These are phyloP conservation scores for Cydia fagiglandana DNA, from an alignment of 1,140 invertebrate species.

Conservation along the genomic window DNA sequence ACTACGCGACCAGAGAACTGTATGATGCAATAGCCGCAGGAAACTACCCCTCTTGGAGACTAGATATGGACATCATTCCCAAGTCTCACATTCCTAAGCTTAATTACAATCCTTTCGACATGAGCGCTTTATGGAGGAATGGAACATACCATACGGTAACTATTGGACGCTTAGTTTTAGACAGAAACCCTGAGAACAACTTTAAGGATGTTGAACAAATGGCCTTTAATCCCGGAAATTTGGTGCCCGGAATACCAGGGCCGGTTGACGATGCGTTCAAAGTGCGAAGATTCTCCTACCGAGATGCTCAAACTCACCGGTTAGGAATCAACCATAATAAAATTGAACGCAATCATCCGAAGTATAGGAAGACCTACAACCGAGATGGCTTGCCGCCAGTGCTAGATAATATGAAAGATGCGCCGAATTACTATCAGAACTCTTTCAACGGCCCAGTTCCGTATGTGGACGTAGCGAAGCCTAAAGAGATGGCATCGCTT, in stretches of 20 bases:
- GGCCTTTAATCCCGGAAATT: not conserved
- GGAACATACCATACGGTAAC: conserved; percentile 81
- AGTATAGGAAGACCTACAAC: conserved; percentile 80
- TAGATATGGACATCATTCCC: conserved; percentile 79
- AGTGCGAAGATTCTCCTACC: conserved; percentile 83
- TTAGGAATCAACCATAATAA: conserved; percentile 91
- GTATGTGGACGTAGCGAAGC: conserved; percentile 48
- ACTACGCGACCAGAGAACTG: conserved; percentile 85
- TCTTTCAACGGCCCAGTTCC: conserved; percentile 87
- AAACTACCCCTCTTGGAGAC: conserved; percentile 74
- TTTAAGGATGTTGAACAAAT: conserved; percentile 7
- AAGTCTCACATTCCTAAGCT: conserved; percentile 70
- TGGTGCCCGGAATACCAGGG: conserved; percentile 15
- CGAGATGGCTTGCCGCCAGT: conserved; percentile 87
- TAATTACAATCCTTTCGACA: conserved; percentile 81
- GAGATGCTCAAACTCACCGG: conserved; percentile 91
- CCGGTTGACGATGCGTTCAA: not conserved
- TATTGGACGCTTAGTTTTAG: not conserved
- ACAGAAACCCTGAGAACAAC: not conserved
- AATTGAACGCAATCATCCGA: conserved; percentile 92
- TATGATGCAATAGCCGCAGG: conserved; percentile 85
- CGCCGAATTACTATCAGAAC: conserved; percentile 77
- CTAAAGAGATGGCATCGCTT: conserved; percentile 42
- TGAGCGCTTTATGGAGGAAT: conserved; percentile 85
- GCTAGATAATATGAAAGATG: conserved; percentile 84